A percentile compares a stretch with the other conserved stretches of the same genome.
Evolutionary conservation across 2,888 invertebrate genomes (phyloP).

Genomic region (Frankliniella fusca): DNA sequence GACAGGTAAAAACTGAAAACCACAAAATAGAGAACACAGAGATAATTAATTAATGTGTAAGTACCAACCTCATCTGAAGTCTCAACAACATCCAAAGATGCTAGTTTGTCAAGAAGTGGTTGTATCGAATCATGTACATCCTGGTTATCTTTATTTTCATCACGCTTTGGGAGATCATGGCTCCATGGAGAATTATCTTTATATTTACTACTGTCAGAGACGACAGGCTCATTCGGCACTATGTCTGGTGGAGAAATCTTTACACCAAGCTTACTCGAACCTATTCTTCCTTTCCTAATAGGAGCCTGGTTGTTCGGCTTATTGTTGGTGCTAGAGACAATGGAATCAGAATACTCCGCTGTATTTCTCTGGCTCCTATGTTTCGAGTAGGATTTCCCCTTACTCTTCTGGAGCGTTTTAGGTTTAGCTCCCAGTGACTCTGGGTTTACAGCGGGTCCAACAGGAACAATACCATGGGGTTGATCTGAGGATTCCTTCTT

Average conservation of each 20-base stretch:
- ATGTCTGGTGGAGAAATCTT: constrained; percentile 42
- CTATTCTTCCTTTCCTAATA: constrained; percentile 32
- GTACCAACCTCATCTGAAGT: not conserved
- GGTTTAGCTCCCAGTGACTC: not conserved
- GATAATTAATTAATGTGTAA: not conserved
- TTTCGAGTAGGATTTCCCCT: constrained; percentile 3
- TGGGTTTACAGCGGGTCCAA: not conserved
- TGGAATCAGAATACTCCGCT: not conserved
- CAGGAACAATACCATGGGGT: too few species aligned
- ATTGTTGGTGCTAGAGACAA: not conserved
- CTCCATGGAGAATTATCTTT: constrained; percentile 43
- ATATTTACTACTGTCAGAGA: not conserved
- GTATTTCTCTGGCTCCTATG: not conserved
- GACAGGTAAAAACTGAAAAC: not conserved
- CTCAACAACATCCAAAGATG: constrained; percentile 1
- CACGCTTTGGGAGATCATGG: constrained; percentile 49
- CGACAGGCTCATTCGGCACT: not conserved
- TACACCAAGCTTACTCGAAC: constrained; percentile 48
- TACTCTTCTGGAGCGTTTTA: not conserved
- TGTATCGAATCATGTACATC: constrained; percentile 37
- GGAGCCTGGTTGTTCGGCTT: not conserved
- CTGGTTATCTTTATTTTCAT: constrained; percentile 46
- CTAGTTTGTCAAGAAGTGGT: not conserved
- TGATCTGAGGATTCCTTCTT: not conserved
- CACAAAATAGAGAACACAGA: constrained; percentile 12